phyloP scores from a whole-genome alignment of 2,797 vertebrate species.

The Microctenopoma lineatum region DNA sequence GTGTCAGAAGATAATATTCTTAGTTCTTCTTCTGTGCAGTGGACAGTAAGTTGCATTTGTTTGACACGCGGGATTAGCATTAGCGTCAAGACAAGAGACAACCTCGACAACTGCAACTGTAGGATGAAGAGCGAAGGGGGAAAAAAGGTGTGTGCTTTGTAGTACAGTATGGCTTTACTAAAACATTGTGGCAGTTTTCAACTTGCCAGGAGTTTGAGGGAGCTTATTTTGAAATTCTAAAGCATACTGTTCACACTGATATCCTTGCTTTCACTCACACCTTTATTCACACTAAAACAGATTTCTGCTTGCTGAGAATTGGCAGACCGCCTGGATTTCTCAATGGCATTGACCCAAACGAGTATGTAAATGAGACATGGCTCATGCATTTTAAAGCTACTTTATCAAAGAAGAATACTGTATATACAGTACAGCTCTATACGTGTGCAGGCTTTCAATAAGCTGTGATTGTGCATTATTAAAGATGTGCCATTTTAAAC shows the following conservation, averaged over 20 bases:
- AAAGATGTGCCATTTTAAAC: slow-evolving; percentile 32
- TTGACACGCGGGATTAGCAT: slow-evolving; percentile 76
- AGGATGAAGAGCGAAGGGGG: slow-evolving; percentile 15
- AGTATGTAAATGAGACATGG: slow-evolving; percentile 65
- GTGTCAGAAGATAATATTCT: slow-evolving; percentile 72
- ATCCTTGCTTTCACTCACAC: slow-evolving; percentile 63
- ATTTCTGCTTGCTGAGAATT: slow-evolving; percentile 60
- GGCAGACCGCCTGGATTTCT: slow-evolving; percentile 64
- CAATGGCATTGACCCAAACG: slow-evolving; percentile 61
- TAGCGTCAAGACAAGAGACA: slow-evolving; percentile 71
- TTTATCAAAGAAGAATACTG: slow-evolving; percentile 58
- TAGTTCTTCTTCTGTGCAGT: slow-evolving; percentile 68
- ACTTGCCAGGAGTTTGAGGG: slow-evolving; percentile 51
- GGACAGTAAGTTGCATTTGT: slow-evolving; percentile 73
- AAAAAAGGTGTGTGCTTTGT: slow-evolving; percentile 35
- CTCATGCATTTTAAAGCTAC: slow-evolving; percentile 54
- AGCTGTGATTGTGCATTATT: slow-evolving; percentile 42
- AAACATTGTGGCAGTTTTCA: slow-evolving; percentile 47
- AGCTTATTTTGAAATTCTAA: slow-evolving; percentile 56
- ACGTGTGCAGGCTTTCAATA: slow-evolving; percentile 31
- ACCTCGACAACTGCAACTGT: slow-evolving; percentile 59
- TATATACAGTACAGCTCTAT: slow-evolving; percentile 36
- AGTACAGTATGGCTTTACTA: slow-evolving; percentile 35
- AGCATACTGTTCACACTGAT: slow-evolving; percentile 49
- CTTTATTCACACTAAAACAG: slow-evolving; percentile 63